Conservation (phyloP, 2,797 vertebrate genomes). For the Spinibarbus caldwelli region DNA sequence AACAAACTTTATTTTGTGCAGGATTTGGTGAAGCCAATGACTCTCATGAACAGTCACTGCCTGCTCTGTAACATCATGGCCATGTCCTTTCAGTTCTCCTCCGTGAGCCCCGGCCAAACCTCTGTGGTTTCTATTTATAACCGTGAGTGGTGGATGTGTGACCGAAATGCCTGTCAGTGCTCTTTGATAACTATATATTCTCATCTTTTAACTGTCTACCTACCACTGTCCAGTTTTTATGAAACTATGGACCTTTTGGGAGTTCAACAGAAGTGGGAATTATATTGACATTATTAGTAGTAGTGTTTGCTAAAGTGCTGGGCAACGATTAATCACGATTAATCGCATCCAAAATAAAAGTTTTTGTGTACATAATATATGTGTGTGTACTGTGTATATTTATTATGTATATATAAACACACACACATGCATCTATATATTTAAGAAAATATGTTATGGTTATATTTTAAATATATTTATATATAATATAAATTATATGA, state of each 20-base stretch:
- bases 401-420: no score
- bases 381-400: no score
- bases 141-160: slow-evolving; percentile 55
- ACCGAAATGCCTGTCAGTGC: slow-evolving; percentile 53
- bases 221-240: slow-evolving; percentile 42
- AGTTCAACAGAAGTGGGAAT: slow-evolving; percentile 24
- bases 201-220: slow-evolving; percentile 45
- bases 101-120: slow-evolving; percentile 11
- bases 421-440: no score
- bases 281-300: not conserved
- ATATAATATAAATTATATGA: no score
- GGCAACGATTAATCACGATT: no score
- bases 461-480: no score
- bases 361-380: no score
- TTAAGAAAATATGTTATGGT: no score
- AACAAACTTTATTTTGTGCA: not conserved
- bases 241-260: slow-evolving; percentile 10
- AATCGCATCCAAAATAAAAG: no score
- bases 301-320: no score
- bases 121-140: slow-evolving; percentile 59
- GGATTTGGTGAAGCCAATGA: no score
- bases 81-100: slow-evolving; percentile 3
- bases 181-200: slow-evolving; percentile 49
- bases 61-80: slow-evolving; percentile 11
- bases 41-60: not conserved